phyloP scores from a whole-genome alignment of 1,140 invertebrate species.

The Rhynchophorus ferrugineus region DNA sequence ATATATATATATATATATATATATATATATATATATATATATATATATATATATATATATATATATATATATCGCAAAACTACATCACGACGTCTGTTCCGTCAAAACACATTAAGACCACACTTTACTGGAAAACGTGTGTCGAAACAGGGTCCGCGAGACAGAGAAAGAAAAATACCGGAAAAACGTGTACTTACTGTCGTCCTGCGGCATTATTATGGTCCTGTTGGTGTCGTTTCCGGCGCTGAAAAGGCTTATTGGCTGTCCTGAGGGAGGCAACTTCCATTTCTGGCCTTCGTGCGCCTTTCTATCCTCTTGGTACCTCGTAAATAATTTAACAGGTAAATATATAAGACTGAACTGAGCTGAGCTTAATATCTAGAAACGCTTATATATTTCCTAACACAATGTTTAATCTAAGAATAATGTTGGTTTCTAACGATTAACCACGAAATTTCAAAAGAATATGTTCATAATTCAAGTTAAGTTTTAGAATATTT shows the following conservation, averaged over 20 bases:
- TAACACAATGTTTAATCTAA: neutral
- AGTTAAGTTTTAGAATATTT: neutral
- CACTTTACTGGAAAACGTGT: too few relatives aligned
- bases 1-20: too few relatives aligned
- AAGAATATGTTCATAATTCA: neutral
- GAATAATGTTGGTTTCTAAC: neutral
- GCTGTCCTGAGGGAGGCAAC: constrained; percentile 58
- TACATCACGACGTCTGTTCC: too few relatives aligned
- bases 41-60: too few relatives aligned
- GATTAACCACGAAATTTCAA: neutral
- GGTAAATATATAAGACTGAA: neutral
- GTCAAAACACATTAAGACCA: too few relatives aligned
- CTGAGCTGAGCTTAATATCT: too few relatives aligned
- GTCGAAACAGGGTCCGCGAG: too few relatives aligned
- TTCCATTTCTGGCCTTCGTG: constrained; percentile 61
- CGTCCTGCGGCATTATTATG: constrained; percentile 57
- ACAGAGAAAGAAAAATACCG: neutral
- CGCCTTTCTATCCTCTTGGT: constrained; percentile 48
- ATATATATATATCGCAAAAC: too few relatives aligned
- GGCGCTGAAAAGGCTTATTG: constrained; percentile 55
- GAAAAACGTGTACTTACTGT: constrained; percentile 47
- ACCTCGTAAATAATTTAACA: constrained; percentile 17
- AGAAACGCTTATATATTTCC: neutral
- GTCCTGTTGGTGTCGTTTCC: constrained; percentile 46
- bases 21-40: too few relatives aligned